Percentiles rank a stretch among this genome's conserved stretches.
These are phyloP conservation scores for Cyphotilapia sp. DNA, from an alignment of 2,113 vertebrate genomes.

Conservation along the genomic window DNA sequence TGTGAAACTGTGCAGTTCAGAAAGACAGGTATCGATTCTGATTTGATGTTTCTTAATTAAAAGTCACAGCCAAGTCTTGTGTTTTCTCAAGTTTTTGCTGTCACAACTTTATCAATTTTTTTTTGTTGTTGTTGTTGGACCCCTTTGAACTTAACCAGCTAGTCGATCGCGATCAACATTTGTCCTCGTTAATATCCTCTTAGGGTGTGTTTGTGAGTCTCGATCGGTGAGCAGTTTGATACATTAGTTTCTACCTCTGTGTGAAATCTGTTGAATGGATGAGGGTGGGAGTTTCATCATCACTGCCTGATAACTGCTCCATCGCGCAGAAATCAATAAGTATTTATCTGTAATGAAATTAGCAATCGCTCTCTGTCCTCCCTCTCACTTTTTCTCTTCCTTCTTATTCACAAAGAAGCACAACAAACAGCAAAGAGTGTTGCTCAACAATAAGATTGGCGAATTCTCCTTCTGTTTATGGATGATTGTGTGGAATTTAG, in stretches of 20 bases:
- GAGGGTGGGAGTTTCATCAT: neutral
- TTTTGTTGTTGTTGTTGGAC: neutral
- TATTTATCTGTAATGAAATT: slow-evolving; percentile 20
- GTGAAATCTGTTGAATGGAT: neutral
- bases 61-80: neutral
- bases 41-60: neutral
- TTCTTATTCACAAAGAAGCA: neutral
- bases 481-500: neutral
- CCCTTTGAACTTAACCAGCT: neutral
- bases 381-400: neutral
- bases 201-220: neutral
- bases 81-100: neutral
- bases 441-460: neutral
- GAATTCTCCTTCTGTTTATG: neutral
- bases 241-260: neutral
- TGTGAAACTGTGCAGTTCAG: neutral
- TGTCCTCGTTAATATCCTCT: neutral
- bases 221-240: neutral
- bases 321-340: slow-evolving; percentile 19
- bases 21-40: neutral
- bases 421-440: neutral
- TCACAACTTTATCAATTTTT: neutral
- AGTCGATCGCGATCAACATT: neutral
- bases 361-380: slow-evolving; percentile 1
- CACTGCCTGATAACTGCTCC: neutral